Evolutionary conservation across 2,797 vertebrate species (phyloP).

Genomic region (Capromys pilorides): DNA sequence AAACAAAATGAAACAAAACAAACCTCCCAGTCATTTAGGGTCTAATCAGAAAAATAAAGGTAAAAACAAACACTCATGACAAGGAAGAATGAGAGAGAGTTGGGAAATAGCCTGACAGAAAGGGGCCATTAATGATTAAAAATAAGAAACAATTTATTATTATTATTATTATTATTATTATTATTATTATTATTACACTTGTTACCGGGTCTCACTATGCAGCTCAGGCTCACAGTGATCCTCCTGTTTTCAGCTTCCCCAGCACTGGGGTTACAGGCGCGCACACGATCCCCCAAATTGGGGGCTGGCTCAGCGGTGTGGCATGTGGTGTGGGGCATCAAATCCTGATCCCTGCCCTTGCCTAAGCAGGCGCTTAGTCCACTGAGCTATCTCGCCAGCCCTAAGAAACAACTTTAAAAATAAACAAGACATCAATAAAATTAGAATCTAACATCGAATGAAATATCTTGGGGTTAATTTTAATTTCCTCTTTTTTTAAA

Average conservation of each 20-base stretch:
- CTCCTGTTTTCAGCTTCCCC: no score
- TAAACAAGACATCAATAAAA: conserved; percentile 51
- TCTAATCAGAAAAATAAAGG: conserved; percentile 50
- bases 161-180: background rate
- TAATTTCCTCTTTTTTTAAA: background rate
- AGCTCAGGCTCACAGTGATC: no score
- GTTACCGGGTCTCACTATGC: no score
- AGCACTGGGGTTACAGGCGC: no score
- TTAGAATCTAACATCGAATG: conserved; percentile 35
- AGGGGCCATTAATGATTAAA: background rate
- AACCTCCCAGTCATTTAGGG: background rate
- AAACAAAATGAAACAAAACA: background rate
- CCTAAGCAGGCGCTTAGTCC: no score
- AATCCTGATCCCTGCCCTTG: no score
- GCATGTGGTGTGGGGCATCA: no score
- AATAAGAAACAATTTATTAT: background rate
- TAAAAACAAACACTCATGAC: background rate
- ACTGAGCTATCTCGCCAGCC: no score
- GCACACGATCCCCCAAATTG: no score
- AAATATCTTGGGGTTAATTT: conserved; percentile 28
- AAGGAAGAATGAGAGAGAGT: background rate
- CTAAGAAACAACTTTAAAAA: conserved; percentile 6
- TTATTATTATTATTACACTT: no score
- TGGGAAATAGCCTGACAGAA: conserved; percentile 1
- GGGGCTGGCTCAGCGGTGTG: no score